Evolutionary conservation across 2,113 vertebrate species (phyloP).

Genomic region (Grammomys surdaster): DNA sequence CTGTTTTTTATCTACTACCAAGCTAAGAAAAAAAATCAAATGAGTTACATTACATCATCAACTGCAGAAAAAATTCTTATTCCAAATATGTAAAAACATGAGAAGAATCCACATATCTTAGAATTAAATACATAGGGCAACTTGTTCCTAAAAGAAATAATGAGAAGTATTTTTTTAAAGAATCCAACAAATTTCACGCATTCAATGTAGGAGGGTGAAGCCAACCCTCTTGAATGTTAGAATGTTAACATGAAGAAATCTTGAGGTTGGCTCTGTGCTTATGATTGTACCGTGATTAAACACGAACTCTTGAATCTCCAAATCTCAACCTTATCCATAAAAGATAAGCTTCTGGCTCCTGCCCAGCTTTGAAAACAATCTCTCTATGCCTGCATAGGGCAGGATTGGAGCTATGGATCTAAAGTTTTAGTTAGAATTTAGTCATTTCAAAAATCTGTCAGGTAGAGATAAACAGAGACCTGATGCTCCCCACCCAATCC

Average conservation of each 20-base stretch:
- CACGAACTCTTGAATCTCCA: not conserved
- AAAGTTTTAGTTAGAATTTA: not conserved
- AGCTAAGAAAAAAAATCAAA: not conserved
- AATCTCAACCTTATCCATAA: not conserved
- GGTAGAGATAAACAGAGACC: not conserved
- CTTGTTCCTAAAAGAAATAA: not conserved
- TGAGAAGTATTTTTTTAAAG: slow-evolving; percentile 16
- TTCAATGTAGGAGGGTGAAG: not conserved
- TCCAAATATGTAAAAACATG: slow-evolving; percentile 51
- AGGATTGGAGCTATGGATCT: not conserved
- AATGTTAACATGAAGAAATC: slow-evolving; percentile 11
- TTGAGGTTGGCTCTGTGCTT: not conserved
- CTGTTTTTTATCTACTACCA: not conserved
- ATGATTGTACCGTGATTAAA: not conserved
- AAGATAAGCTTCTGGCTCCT: not conserved
- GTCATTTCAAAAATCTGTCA: slow-evolving; percentile 1
- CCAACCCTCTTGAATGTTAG: not conserved
- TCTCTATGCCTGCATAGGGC: not conserved
- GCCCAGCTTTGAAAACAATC: not conserved
- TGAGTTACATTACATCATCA: not conserved
- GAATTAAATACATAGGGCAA: slow-evolving; percentile 29
- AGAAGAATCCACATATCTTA: slow-evolving; percentile 11
- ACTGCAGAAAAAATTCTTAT: not conserved
- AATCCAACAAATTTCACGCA: not conserved
- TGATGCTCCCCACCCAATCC: not conserved